phyloP scores from a whole-genome alignment of 35 echinoderm and acorn worm species.

The Lytechinus variegatus region DNA sequence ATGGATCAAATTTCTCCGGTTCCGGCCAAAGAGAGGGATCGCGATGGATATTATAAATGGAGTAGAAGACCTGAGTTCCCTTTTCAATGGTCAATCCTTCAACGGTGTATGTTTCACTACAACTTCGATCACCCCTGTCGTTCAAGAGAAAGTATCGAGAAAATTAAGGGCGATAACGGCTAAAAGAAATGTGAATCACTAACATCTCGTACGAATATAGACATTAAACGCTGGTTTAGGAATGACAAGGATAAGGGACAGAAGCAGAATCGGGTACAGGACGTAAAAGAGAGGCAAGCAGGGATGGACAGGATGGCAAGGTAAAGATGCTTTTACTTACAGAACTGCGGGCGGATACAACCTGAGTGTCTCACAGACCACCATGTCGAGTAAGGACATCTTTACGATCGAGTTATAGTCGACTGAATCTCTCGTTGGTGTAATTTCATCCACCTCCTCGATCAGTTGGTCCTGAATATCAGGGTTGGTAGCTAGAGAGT shows the following conservation, averaged over 20 bases:
- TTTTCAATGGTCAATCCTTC: neutral
- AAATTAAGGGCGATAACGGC: no score
- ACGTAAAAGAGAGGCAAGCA: no score
- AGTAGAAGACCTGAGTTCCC: neutral
- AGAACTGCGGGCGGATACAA: constrained; percentile 58
- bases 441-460: constrained; percentile 67
- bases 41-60: constrained; percentile 13
- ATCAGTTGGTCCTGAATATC: constrained; percentile 68
- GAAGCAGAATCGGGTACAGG: no score
- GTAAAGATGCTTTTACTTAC: neutral
- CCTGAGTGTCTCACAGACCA: constrained; percentile 53
- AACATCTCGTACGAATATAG: no score
- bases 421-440: constrained; percentile 11
- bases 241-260: no score
- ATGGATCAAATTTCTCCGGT: neutral
- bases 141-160: no score
- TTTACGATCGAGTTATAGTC: constrained; percentile 18
- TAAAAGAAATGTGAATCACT: no score
- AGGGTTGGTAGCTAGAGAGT: constrained; percentile 62
- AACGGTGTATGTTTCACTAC: neutral
- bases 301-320: no score
- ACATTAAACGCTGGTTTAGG: no score
- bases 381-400: constrained; percentile 55
- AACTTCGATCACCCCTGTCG: neutral
- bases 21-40: constrained; percentile 1